Conservation (phyloP, 2,888 invertebrate genomes). For the Epinotia nisella region DNA sequence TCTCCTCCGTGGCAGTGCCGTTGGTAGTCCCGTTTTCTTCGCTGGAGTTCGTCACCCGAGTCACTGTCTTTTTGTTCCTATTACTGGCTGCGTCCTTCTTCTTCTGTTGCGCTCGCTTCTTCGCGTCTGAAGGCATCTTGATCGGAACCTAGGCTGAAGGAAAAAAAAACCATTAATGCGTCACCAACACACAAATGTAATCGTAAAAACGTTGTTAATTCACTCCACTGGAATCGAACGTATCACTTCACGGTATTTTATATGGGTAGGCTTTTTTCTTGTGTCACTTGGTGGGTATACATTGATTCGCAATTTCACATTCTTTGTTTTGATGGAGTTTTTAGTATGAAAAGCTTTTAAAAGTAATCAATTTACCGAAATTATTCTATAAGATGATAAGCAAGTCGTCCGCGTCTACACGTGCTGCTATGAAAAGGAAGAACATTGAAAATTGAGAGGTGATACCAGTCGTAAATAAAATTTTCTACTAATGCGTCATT, state of each 20-base stretch:
- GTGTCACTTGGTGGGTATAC: constrained; percentile 8
- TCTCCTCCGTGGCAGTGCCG: constrained; percentile 73
- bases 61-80: constrained; percentile 84
- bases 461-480: constrained; percentile 22
- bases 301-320: constrained; percentile 40
- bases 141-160: constrained; percentile 55
- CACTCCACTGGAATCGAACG: constrained; percentile 34
- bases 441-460: constrained; percentile 53
- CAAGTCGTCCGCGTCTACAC: constrained; percentile 79
- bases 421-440: constrained; percentile 79
- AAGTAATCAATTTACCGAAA: constrained; percentile 59
- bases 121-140: constrained; percentile 98
- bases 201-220: constrained; percentile 39
- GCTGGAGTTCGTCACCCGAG: constrained; percentile 79
- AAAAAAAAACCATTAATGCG: constrained; percentile 46
- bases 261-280: constrained; percentile 9
- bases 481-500: constrained; percentile 26
- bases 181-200: constrained; percentile 37
- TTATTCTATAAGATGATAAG: constrained; percentile 64
- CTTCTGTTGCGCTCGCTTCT: constrained; percentile 98
- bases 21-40: constrained; percentile 81
- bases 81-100: constrained; percentile 97
- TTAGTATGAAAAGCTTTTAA: constrained; percentile 9
- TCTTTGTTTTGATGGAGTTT: not conserved
- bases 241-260: constrained; percentile 33